A percentile compares a stretch with the other conserved stretches of the same genome.
Conservation (phyloP, 2,113 vertebrate species). For the Pachyramphus minor region DNA sequence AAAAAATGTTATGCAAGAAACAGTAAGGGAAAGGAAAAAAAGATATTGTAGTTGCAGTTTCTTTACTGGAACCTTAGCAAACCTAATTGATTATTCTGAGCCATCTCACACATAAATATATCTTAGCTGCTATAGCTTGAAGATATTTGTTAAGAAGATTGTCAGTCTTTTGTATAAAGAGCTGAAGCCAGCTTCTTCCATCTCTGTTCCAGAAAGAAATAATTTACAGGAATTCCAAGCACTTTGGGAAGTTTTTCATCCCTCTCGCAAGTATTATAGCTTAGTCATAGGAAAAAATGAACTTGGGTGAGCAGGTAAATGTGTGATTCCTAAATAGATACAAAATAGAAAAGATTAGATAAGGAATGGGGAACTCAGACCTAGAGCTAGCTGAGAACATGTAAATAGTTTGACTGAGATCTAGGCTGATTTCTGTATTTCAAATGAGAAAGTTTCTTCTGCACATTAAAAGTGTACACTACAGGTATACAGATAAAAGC, state of each 20-base stretch:
- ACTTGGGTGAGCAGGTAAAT: neutral
- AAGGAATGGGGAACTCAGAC: neutral
- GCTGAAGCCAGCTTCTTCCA: neutral
- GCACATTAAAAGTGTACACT: neutral
- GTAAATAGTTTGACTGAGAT: neutral
- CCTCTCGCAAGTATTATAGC: neutral
- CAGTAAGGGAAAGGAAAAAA: neutral
- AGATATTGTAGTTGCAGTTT: constrained; percentile 7
- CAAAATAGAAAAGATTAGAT: neutral
- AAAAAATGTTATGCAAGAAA: constrained; percentile 24
- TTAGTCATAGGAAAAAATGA: neutral
- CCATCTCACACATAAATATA: constrained; percentile 24
- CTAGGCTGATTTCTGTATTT: neutral
- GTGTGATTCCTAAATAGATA: neutral
- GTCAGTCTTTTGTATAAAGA: neutral
- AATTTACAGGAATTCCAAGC: neutral
- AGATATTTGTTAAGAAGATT: constrained; percentile 25
- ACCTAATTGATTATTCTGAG: constrained; percentile 59
- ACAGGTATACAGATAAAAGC: neutral
- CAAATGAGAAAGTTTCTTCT: neutral
- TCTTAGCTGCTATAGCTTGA: constrained; percentile 30
- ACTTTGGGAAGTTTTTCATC: neutral
- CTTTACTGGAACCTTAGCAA: constrained; percentile 48
- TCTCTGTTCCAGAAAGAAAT: neutral
- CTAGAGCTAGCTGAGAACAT: neutral